phyloP scores from a whole-genome alignment of 2,797 vertebrate genomes.

The Brachyrhaphis roseni region DNA sequence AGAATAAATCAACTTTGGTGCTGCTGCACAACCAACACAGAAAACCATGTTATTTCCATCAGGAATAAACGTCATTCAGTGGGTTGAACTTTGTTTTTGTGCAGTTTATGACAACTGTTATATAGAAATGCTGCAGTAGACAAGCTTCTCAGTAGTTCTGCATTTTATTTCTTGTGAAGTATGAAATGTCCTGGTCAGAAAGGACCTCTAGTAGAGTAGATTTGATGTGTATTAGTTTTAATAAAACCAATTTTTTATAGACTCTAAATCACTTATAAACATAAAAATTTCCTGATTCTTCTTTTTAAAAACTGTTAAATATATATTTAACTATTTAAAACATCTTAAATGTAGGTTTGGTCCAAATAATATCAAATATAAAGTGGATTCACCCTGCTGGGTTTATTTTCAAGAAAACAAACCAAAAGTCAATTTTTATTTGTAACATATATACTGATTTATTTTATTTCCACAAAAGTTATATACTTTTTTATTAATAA shows the following conservation, averaged over 20 bases:
- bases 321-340: neutral
- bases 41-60: neutral
- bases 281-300: neutral
- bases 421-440: constrained; percentile 42
- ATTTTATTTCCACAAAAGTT: constrained; percentile 11
- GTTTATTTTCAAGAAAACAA: neutral
- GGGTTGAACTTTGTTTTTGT: neutral
- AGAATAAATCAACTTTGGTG: neutral
- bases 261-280: neutral
- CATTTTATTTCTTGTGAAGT: neutral
- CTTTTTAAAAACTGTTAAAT: neutral
- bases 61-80: neutral
- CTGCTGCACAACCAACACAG: neutral
- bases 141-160: neutral
- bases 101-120: neutral
- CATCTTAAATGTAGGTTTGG: neutral
- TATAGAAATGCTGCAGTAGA: neutral
- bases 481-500: neutral
- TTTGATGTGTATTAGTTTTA: neutral
- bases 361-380: constrained; percentile 4
- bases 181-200: neutral
- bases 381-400: constrained; percentile 16
- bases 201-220: neutral
- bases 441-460: constrained; percentile 14
- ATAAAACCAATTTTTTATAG: neutral